Evolutionary conservation across 2,888 invertebrate species (phyloP).

Genomic region (Drosophila mayaguana): DNA sequence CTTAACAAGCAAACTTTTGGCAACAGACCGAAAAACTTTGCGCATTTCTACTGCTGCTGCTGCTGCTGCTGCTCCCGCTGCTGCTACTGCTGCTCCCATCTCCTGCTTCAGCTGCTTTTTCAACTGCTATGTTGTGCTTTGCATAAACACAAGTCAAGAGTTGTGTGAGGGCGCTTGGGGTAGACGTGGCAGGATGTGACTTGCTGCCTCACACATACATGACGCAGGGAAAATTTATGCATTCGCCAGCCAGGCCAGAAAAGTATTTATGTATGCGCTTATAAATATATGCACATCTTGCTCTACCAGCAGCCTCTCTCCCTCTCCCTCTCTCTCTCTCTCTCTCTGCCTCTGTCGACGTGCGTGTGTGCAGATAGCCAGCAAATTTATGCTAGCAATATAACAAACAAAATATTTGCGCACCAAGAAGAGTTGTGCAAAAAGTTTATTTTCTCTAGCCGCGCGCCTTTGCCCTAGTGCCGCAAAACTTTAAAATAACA

Average conservation of each 20-base stretch:
- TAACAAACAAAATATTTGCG: slow-evolving; percentile 77
- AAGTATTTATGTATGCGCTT: slow-evolving; percentile 78
- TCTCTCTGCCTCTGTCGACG: slow-evolving; percentile 31
- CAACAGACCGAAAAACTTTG: slow-evolving; percentile 72
- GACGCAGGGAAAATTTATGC: slow-evolving; percentile 68
- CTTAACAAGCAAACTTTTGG: slow-evolving; percentile 79
- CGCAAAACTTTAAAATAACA: slow-evolving; percentile 72
- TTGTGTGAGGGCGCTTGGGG: slow-evolving; percentile 21
- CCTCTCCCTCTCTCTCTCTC: slow-evolving; percentile 16
- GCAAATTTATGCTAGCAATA: slow-evolving; percentile 77
- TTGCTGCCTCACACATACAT: slow-evolving; percentile 48
- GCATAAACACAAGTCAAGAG: slow-evolving; percentile 75
- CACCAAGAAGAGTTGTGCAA: slow-evolving; percentile 65
- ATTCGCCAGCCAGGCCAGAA: slow-evolving; percentile 71
- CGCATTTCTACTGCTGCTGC: slow-evolving; percentile 42
- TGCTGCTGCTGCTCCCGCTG: not conserved
- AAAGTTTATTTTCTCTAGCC: slow-evolving; percentile 49
- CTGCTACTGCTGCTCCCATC: not conserved
- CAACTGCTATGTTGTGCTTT: slow-evolving; percentile 64
- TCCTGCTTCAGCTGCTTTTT: slow-evolving; percentile 36
- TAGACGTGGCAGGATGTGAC: slow-evolving; percentile 47
- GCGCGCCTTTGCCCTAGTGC: slow-evolving; percentile 11
- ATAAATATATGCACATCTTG: slow-evolving; percentile 72
- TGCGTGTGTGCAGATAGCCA: slow-evolving; percentile 68
- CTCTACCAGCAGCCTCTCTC: slow-evolving; percentile 9